These are phyloP conservation scores for Erpornis zantholeuca DNA, from an alignment of 2,113 vertebrate species.

Conservation along the genomic window DNA sequence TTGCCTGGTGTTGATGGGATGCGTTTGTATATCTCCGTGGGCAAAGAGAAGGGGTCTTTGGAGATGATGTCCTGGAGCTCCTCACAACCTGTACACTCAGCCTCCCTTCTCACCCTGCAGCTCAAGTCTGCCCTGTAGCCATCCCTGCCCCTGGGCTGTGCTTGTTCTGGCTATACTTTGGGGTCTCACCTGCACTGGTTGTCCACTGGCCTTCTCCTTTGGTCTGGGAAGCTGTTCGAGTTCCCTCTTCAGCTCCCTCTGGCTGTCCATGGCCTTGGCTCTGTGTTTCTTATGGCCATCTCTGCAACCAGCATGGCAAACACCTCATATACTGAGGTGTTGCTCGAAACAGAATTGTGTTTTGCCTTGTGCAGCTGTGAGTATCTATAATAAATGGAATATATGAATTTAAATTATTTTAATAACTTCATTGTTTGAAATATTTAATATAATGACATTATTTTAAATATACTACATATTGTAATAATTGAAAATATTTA, in stretches of 20 bases:
- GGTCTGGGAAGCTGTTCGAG: neutral
- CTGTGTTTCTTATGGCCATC: neutral
- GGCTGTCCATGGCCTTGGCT: neutral
- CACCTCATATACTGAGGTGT: rapidly evolving
- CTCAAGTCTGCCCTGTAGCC: neutral
- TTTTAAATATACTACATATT: neutral
- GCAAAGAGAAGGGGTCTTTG: neutral
- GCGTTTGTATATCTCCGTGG: neutral
- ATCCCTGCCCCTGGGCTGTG: neutral
- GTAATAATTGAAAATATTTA: neutral
- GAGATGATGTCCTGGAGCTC: neutral
- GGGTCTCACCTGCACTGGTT: neutral
- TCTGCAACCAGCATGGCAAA: neutral
- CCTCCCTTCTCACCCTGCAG: neutral
- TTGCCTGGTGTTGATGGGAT: neutral
- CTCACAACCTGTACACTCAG: neutral
- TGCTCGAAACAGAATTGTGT: neutral
- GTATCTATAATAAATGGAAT: neutral
- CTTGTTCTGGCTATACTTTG: neutral
- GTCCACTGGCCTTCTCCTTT: neutral
- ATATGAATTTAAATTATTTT: neutral
- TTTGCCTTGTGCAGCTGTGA: neutral
- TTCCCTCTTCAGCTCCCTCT: neutral
- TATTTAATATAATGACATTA: neutral
- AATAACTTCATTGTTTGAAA: neutral